A percentile compares a stretch with the other conserved stretches of the same genome.
Evolutionary conservation across 2,113 vertebrate species (phyloP).

Genomic region (Excalfactoria chinensis): DNA sequence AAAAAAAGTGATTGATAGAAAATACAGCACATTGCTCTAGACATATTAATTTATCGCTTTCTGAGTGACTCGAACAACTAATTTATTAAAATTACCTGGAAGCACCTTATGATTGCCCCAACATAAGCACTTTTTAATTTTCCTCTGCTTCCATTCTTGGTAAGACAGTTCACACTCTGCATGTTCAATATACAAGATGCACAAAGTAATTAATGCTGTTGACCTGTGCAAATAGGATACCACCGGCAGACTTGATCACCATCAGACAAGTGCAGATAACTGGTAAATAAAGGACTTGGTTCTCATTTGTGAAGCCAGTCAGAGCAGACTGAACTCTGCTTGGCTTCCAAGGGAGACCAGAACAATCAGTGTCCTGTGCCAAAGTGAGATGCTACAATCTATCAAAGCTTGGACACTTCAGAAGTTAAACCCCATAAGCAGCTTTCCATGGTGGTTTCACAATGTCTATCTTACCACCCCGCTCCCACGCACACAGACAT

Average conservation of each 20-base stretch:
- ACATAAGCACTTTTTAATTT: constrained; percentile 66
- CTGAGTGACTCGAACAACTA: constrained; percentile 58
- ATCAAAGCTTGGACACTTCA: background rate
- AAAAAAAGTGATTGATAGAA: constrained; percentile 60
- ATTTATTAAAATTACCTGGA: constrained; percentile 68
- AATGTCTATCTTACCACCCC: background rate
- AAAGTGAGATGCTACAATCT: background rate
- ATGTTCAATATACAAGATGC: constrained; percentile 14
- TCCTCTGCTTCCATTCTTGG: constrained; percentile 51
- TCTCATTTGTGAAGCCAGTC: constrained; percentile 27
- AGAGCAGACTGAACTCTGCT: background rate
- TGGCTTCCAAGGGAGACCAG: background rate
- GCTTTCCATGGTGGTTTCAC: background rate
- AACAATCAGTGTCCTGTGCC: background rate
- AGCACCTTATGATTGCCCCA: constrained; percentile 62
- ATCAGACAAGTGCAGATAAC: background rate
- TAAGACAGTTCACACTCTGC: constrained; percentile 5
- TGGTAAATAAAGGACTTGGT: constrained; percentile 17
- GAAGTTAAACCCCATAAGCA: background rate
- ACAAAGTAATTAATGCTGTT: constrained; percentile 43
- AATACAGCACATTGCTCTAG: constrained; percentile 52
- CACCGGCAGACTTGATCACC: background rate
- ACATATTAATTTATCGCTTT: constrained; percentile 64
- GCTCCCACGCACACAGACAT: background rate
- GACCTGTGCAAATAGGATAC: constrained; percentile 46